phyloP scores from a whole-genome alignment of 1,140 invertebrate species.

The Chionoecetes opilio region DNA sequence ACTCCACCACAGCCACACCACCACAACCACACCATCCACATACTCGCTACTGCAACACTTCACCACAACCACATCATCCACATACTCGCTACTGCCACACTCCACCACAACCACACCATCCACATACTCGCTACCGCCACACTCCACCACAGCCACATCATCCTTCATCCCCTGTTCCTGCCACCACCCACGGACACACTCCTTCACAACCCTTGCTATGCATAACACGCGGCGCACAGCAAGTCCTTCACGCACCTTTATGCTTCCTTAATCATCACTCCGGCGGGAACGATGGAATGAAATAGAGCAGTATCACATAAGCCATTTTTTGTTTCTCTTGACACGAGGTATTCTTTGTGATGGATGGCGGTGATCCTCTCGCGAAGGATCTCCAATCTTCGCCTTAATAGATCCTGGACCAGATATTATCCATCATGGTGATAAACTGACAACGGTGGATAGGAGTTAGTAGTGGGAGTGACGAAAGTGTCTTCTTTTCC shows the following conservation, averaged over 20 bases:
- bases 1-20: too few species aligned
- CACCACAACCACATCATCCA: too few species aligned
- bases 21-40: too few species aligned
- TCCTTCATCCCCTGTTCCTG: too few species aligned
- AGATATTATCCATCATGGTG: slow-evolving; percentile 20
- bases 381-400: neutral
- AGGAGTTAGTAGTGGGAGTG: neutral
- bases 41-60: too few species aligned
- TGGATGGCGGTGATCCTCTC: neutral
- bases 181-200: neutral
- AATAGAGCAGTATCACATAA: neutral
- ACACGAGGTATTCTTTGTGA: neutral
- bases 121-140: too few species aligned
- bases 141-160: too few species aligned
- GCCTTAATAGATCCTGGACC: neutral
- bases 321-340: neutral
- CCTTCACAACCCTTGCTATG: neutral
- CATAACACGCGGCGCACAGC: neutral
- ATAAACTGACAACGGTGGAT: neutral
- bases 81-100: too few species aligned
- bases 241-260: neutral
- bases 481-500: neutral
- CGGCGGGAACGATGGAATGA: neutral
- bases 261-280: neutral
- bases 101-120: too few species aligned